Base-by-base conservation (phyloP, 2,888 invertebrate genomes). In the Parascotia fuliginaria region DNA sequence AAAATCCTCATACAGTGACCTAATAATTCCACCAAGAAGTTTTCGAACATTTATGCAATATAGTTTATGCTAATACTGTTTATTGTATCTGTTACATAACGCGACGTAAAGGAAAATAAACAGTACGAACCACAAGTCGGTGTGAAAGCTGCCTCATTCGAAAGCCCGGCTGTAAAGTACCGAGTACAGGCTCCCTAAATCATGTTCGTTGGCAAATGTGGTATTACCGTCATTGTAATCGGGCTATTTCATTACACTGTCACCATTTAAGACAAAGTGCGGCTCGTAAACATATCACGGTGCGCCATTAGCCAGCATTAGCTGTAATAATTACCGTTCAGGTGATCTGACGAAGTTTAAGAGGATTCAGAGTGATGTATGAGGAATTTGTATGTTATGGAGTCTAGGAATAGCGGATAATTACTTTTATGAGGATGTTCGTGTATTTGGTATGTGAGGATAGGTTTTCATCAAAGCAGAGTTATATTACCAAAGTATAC, bases 201-300 rank as follows among this genome's bases (percentile, higher is more conserved):
- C 57, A 55, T 33, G 58, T 63, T 60, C 47, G 43, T 50, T 52
- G 50, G 53, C 50, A 70, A 66, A 54, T 60, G 64, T 62, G 48
- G 53, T 51, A 56, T 56, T 55, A 64, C 52, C 55, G 68, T 54
- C 65, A 65, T 67, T 71, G 74, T 76, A 77, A 79, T 78, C 73
- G 70, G 70, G 60, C 70, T 65, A 77, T 78, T 75, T 73, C 73
- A 72, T 74, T 75, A 72, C 54, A 36, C 60, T 62, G 76, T 75
- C 77, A 60, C 60, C 55, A 57, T 61, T 19, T 15, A 43, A 70
- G 64, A 70, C 53, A 55, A 65, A 75, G 60, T 66, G 60, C 42
- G 46, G 41, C 39, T 73, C 68, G 70, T 84, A 83, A 83, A 83
- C 75, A 79, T 70, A 70, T 81, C 82, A 73, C 60, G 60, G 54